These are phyloP conservation scores for Microvelia longipes DNA, from an alignment of 1,140 invertebrate species.

Conservation along the genomic window DNA sequence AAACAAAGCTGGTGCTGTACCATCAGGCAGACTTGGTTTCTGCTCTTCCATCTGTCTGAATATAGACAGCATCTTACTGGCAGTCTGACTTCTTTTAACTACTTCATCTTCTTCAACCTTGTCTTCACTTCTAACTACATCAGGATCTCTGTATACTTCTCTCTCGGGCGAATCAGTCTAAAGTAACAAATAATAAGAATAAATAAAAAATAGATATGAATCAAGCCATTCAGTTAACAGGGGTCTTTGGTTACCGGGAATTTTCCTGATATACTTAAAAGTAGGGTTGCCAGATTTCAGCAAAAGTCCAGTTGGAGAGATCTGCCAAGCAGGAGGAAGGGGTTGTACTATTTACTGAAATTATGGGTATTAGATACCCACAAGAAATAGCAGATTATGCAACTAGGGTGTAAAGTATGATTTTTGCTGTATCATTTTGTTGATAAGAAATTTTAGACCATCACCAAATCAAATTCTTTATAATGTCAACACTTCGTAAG, in stretches of 20 bases:
- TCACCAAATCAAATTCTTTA: too few relatives aligned
- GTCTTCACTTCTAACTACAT: slow-evolving; percentile 49
- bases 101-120: slow-evolving; percentile 38
- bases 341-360: too few relatives aligned
- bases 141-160: slow-evolving; percentile 59
- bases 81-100: slow-evolving; percentile 51
- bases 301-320: neutral
- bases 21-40: slow-evolving; percentile 40
- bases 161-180: slow-evolving; percentile 51
- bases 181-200: slow-evolving; percentile 10
- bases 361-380: too few relatives aligned
- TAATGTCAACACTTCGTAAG: too few relatives aligned
- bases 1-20: too few relatives aligned
- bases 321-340: neutral
- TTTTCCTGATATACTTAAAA: neutral
- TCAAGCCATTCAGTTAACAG: too few relatives aligned
- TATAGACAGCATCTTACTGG: slow-evolving; percentile 65
- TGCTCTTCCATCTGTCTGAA: slow-evolving; percentile 73
- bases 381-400: too few relatives aligned
- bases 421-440: too few relatives aligned
- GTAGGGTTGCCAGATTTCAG: neutral
- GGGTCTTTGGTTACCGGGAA: neutral
- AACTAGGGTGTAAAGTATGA: too few relatives aligned
- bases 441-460: too few relatives aligned
- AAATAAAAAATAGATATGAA: neutral